Evolutionary conservation across 2,888 invertebrate genomes (phyloP), one percentile per base, ranked within the genome.

Genomic region (Spodoptera exigua): DNA sequence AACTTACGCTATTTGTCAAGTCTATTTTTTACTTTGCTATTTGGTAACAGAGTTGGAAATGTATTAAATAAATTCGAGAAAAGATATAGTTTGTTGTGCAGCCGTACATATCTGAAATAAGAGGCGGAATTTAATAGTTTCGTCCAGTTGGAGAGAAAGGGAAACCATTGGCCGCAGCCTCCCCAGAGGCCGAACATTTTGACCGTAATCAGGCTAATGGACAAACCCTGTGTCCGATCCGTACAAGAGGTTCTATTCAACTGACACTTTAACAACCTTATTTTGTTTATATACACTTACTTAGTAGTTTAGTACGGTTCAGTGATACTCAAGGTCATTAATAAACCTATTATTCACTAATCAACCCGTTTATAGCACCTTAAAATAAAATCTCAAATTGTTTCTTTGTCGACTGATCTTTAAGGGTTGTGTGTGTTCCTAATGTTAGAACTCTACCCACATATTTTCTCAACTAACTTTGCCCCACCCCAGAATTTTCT

Each of bases 181-280:
- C 89, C 86, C 78, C 83, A 65, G 81, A 82, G 87, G 86, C 82
- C 80, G 87, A 85, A 81, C 87, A 85, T 89, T 90, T 89, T 88
- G 91, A 90, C 91, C 91, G 92, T 92, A 92, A 92, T 92, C 92
- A 92, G 85, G 84, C 89, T 92, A 92, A 92, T 92, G 91, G 90
- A 89, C 87, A 86, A 87, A 88, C 90, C 90, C 88, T 85, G 89
- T 87, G 87, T 87, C 87, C 89, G 85, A 85, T 87, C 82, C 84
- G 82, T 79, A 86, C 84, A 83, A 88, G 85, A 85, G 80, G 80
- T 84, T 82, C 88, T 82, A 85, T 87, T 86, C 87, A 81, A 81
- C 85, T 85, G 84, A 80, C 86, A 87, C 84, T 89, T 85, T 84
- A 88, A 88, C 87, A 81, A 82, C 83, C 83, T 87, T 86, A 86